Evolutionary conservation across 2,113 vertebrate genomes (phyloP), one percentile per base, ranked within the genome.

Genomic region (Chaetodon trifascialis): DNA sequence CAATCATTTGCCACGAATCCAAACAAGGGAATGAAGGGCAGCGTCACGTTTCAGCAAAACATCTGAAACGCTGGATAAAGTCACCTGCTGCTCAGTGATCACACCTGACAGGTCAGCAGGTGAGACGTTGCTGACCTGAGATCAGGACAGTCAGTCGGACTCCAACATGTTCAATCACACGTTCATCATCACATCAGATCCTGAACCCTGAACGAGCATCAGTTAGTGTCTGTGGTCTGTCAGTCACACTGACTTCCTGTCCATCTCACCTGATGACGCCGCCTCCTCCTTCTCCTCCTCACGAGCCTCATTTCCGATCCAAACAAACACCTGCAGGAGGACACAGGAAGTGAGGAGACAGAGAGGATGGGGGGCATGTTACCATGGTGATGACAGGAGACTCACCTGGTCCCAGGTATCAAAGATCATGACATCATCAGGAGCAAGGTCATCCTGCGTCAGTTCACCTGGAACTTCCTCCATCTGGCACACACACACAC

Each of bases 391-490:
- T 0, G 34, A 40, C 17, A 52, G 15, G 4, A 58, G 6, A 30
- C 80, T 44, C 85, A 98, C 97, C 95, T 99, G 96, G 83, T 98
- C 96, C 96, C 96, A 98, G 0, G 95, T 96, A 79, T 99, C 97
- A 44, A 99, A 91, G 62, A 99, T 93, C 98, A 99, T 98, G 67
- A 98, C 95, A 0, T 99, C 98, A 91, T 99, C 97, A 1, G 96
- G 95, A 11, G 96, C 97, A 15, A 99, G 93, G 86, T 99, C 97
- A 5, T 97, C 97, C 90, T 99, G 97, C 38, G 86, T 96, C 81
- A 97, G 93, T 77, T 99, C 97, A 1, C 97, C 97, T 2, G 97
- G 97, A 38, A 98, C 96, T 80, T 97, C 97, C 79, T 99, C 97
- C 58, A 98, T 97, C 97, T 98, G 86, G 23, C 21, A 11, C n/a